Base-by-base conservation (phyloP, 2,113 vertebrate genomes). In the Deroptyus accipitrinus region DNA sequence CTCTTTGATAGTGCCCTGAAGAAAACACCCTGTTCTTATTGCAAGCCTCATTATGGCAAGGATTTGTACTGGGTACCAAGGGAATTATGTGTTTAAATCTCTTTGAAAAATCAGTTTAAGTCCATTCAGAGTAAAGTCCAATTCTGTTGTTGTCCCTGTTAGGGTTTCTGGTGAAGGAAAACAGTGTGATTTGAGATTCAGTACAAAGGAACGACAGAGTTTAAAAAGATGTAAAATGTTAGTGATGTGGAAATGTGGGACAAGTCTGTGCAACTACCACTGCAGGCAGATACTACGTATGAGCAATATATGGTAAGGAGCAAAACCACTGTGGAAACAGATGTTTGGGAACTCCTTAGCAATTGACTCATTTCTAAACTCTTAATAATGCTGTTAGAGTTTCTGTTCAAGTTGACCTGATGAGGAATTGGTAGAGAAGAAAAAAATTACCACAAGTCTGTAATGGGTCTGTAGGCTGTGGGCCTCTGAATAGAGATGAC, bases 201-300 rank as follows among this genome's bases (percentile, higher is more conserved):
- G 10, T 76, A 37, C 12, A 55, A 54, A 41, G 20, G 33, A 90
- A 51, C 17, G 33, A 25, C 20, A 39, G 73, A 95, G 73, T 63
- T 75, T 6, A 62, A 44, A 39, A 76, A 80, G 35, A 35, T 62
- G 15, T 64, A 18, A 64, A 39, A 72, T 7, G 15, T 44, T 46
- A 41, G 28, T 6, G 17, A 37, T 67, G 25, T 80, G 68, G 54
- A 62, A 74, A 55, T 1, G 4, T 31, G 77, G 49, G 64, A 41
- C 44, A 62, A 51, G 63, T 25, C 67, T 30, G 42, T 59, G 67
- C 74, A 74, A 37, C 49, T 42, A 55, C 42, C 42, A 61, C 33
- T 42, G 27, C 49, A 39, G 80, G 30, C 72, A 44, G n/a, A 35
- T 25, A 4, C 33, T 83, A 2, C 0, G 0, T 27, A 1, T 69